Evolutionary conservation across 2,113 vertebrate genomes (phyloP), one percentile per base, ranked within the genome.

Genomic region (Prunella fulvescens): DNA sequence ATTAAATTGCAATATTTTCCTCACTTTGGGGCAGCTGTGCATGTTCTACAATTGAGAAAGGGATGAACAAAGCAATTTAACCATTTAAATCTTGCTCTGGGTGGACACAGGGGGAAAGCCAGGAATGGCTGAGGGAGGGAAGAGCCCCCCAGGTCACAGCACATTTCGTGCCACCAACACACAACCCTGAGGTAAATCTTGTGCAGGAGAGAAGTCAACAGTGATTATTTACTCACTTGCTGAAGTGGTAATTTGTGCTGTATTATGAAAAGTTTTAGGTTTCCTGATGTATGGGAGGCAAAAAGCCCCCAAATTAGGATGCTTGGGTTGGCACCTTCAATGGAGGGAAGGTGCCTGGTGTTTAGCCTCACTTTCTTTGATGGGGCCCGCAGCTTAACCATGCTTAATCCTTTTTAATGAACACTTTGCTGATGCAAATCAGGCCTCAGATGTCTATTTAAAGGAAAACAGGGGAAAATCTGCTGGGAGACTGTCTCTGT

Each of bases 351-450:
- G 62, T 77, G 62, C 56, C 10, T 54, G 56, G 47, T 84, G 72
- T 88, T 88, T 58, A 77, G 82, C 64, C 24, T 88, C 19, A 2
- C 51, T 90, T 73, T 73, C 86, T 90, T 90, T 66, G 56, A 26
- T 40, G 80, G 19, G 24, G 50, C 67, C 67, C 2, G 0, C 7
- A 54, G 44, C 60, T 94, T 90, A 86, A 80, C 50, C 2, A 0
- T 47, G 58, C 33, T 66, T 95, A 92, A 94, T 95, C 76, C 76
- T 58, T 86, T 92, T 67, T 92, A 95, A 94, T 88, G 82, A 96
- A 86, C 64, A 40, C 60, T 92, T 77, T 62, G 42, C 33, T 78
- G 58, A 90, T 92, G 88, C 67, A 92, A 90, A 94, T 83, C 56
- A 84, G 39, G 72, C 47, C 65, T 31, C 54, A 76, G 74, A 45